Evolutionary conservation across 2,888 invertebrate genomes (phyloP).

Genomic region (Pollenia labialis): DNA sequence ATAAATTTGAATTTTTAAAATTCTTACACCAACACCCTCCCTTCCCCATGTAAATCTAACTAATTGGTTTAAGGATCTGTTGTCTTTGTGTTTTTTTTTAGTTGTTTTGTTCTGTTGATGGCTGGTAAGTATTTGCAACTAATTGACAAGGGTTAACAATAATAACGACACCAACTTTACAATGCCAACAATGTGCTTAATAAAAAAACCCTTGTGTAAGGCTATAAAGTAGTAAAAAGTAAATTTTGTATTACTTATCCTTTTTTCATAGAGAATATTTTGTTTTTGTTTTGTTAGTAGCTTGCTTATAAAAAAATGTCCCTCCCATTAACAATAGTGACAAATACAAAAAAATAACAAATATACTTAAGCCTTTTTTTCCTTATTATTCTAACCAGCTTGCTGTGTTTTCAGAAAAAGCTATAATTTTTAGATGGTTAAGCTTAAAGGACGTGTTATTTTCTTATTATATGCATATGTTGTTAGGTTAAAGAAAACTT

Average conservation of each 20-base stretch:
- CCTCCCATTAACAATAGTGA: not conserved
- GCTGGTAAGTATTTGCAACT: slow-evolving; percentile 27
- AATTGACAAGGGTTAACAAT: slow-evolving; percentile 55
- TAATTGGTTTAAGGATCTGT: slow-evolving; percentile 59
- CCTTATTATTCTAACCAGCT: not conserved
- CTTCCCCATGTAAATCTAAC: slow-evolving; percentile 10
- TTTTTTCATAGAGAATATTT: slow-evolving; percentile 1
- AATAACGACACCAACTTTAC: slow-evolving; percentile 6
- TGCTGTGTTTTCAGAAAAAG: slow-evolving; percentile 11
- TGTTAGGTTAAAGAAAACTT: slow-evolving; percentile 5
- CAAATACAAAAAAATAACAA: not conserved
- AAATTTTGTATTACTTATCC: slow-evolving; percentile 38
- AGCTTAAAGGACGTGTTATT: slow-evolving; percentile 31
- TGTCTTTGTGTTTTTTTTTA: not conserved
- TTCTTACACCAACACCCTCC: not conserved
- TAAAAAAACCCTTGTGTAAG: slow-evolving; percentile 35
- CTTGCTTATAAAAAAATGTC: not conserved
- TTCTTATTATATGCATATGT: not conserved
- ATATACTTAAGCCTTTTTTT: slow-evolving; percentile 37
- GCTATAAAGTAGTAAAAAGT: slow-evolving; percentile 32
- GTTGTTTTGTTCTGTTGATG: not conserved
- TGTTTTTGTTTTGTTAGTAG: not conserved
- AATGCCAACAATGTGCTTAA: slow-evolving; percentile 3
- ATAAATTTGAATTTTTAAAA: slow-evolving; percentile 39
- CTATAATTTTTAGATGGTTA: slow-evolving; percentile 47